Conservation (phyloP, 2,888 invertebrate species). For the Oligia latruncula region DNA sequence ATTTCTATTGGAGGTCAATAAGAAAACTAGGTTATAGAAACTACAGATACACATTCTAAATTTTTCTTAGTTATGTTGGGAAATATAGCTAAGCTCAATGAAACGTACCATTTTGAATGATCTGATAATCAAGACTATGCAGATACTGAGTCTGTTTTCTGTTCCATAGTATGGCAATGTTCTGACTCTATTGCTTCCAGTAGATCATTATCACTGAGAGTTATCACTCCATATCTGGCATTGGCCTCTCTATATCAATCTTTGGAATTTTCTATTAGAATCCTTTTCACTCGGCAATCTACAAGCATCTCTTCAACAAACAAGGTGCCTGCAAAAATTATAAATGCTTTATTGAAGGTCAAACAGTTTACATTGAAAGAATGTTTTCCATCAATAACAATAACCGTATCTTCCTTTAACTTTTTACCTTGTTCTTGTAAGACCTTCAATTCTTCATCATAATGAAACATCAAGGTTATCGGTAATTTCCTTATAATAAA, state of each 20-base stretch:
- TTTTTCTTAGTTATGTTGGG: constrained; percentile 17
- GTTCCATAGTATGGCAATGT: no score
- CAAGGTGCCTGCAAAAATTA: background rate
- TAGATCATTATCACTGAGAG: background rate
- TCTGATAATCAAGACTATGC: background rate
- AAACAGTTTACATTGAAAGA: constrained; percentile 20
- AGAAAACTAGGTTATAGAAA: constrained; percentile 48
- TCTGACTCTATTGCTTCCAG: background rate
- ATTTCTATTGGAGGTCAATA: constrained; percentile 31
- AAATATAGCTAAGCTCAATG: constrained; percentile 27
- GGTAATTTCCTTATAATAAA: constrained; percentile 58
- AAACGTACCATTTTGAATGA: constrained; percentile 19
- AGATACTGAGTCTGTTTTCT: background rate
- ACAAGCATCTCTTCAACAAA: background rate
- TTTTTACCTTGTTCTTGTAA: constrained; percentile 35
- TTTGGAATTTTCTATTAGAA: background rate
- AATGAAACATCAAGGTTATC: constrained; percentile 50
- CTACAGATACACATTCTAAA: constrained; percentile 40
- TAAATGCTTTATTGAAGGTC: background rate
- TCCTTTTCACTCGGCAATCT: background rate
- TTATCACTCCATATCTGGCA: background rate
- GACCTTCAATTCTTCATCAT: constrained; percentile 52
- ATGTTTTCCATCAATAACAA: constrained; percentile 28
- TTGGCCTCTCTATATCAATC: background rate
- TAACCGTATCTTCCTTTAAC: constrained; percentile 37